Evolutionary conservation across 2,113 vertebrate genomes (phyloP).

Genomic region (Stercorarius parasiticus): DNA sequence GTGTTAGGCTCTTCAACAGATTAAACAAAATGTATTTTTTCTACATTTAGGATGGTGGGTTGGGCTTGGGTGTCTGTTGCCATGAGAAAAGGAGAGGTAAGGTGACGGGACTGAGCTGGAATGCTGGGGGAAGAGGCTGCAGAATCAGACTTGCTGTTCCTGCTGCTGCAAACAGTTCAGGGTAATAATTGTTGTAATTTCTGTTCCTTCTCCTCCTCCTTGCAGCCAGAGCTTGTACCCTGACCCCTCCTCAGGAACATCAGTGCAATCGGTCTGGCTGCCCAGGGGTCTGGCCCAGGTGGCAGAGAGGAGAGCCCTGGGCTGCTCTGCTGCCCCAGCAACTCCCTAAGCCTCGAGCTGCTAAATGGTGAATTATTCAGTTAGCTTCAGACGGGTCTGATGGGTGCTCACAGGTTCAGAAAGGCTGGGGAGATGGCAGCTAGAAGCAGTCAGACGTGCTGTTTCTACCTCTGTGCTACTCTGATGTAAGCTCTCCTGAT

Average conservation of each 20-base stretch:
- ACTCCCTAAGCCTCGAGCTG: fast-evolving
- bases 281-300: fast-evolving
- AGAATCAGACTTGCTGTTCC: background rate
- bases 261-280: background rate
- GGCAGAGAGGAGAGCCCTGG: background rate
- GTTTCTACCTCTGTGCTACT: background rate
- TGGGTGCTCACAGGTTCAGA: background rate
- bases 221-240: background rate
- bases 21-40: background rate
- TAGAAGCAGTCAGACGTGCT: background rate
- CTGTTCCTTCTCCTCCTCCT: background rate
- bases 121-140: background rate
- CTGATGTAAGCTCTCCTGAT: background rate
- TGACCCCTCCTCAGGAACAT: background rate
- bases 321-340: background rate
- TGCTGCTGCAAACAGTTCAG: background rate
- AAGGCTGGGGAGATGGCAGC: background rate
- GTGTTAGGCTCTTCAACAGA: background rate
- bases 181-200: background rate
- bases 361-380: background rate
- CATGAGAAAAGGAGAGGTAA: background rate
- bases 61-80: background rate
- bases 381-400: fast-evolving
- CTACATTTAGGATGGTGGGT: background rate
- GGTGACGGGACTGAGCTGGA: fast-evolving